Evolutionary conservation across 1,140 invertebrate genomes (phyloP), one percentile per base, ranked within the genome.

Genomic region (Hermetia illucens): DNA sequence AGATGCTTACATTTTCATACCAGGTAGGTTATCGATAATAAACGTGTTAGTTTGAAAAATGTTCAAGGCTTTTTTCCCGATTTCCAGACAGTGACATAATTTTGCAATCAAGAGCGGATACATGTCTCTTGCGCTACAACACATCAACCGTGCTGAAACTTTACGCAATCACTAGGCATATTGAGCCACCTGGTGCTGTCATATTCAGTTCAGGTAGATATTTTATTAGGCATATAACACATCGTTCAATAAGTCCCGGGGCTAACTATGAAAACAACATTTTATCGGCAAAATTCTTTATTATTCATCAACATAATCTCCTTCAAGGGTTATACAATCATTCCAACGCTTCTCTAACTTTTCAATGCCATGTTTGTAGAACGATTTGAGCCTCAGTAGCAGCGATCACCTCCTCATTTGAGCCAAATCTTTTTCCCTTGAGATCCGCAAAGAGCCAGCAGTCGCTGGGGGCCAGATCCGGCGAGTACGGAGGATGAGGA

Each of bases 41-140:
- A 12, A 52, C 56, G 21, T 41, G 56, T 38, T 66, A n/a, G n/a
- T 57, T 13, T 4, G 18, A 25, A 36, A 38, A 43, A 48, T 49
- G 43, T 63, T 21, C 57, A 64, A 59, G 59, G n/a, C 15, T 34
- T 33, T 21, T 33, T 32, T 1, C 34, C n/a, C 33, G 3, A 16
- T 43, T 25, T n/a, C 15, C 15, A 69, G 77, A 70, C 4, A 74
- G 73, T 37, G 74, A 69, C 44, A 64, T 75, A 2, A 66, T 75
- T 43, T 63, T 74, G 15, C 68, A 79, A 53, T 74, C 70, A 34
- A 58, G 72, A 4, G 69, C 76, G 0, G 79, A 86, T 58, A 64
- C 82, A 12, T 87, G 82, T 49, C 69, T 70, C 46, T 48, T 82
- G 9, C 58, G 77, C n/a, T 85, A 82, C 46, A 82, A 84, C 50